Conservation (phyloP, 2,113 vertebrate species). For the Chrysemys picta region DNA sequence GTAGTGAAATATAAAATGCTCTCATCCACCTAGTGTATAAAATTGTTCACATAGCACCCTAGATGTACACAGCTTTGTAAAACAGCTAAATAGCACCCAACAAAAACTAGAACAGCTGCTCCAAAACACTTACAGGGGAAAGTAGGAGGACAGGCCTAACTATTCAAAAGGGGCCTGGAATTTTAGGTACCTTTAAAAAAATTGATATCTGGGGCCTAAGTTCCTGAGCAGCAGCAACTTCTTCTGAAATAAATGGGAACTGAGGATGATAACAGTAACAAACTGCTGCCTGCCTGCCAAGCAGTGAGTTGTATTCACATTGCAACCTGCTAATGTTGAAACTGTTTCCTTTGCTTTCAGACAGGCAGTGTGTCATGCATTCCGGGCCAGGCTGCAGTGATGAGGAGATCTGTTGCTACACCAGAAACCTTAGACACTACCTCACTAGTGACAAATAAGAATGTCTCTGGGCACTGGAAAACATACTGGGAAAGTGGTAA, state of each 20-base stretch:
- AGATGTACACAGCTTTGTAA: not conserved
- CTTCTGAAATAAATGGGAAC: not conserved
- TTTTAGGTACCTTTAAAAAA: not conserved
- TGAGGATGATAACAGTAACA: not conserved
- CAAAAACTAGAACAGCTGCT: not conserved
- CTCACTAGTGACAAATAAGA: not conserved
- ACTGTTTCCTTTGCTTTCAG: not conserved
- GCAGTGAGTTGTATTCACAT: fast-evolving
- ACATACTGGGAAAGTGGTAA: not conserved
- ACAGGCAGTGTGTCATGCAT: not conserved
- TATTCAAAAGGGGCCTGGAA: not conserved
- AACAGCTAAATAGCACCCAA: not conserved
- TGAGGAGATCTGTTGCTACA: no score
- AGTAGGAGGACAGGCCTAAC: not conserved
- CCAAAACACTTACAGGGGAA: not conserved
- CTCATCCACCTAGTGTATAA: not conserved
- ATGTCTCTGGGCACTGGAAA: not conserved
- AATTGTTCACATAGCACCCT: not conserved
- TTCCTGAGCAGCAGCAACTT: not conserved
- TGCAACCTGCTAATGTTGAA: fast-evolving
- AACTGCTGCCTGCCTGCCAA: fast-evolving
- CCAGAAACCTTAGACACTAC: not conserved
- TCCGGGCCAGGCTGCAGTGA: not conserved
- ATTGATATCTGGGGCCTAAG: not conserved
- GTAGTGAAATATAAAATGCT: not conserved